A percentile compares a stretch with the other conserved stretches of the same genome.
Conservation (phyloP, 2,888 invertebrate genomes). For the Torymus auratus region DNA sequence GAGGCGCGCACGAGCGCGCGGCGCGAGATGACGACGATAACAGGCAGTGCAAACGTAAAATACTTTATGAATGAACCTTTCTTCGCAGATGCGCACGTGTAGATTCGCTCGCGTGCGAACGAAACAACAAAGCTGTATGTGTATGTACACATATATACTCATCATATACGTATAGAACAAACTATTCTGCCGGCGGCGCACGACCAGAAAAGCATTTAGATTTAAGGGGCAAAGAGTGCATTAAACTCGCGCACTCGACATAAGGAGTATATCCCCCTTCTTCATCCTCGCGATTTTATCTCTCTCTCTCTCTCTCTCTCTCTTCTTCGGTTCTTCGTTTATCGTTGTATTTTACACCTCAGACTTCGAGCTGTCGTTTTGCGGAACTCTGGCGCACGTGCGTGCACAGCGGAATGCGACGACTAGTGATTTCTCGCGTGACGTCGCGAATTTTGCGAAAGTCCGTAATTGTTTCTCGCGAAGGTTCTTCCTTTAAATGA, state of each 20-base stretch:
- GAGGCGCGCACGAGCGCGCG: too few species aligned
- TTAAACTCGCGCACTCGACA: constrained; percentile 1
- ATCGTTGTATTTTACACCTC: constrained; percentile 2
- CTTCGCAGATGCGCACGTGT: background rate
- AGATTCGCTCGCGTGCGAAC: background rate
- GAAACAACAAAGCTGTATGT: background rate
- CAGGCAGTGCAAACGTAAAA: background rate
- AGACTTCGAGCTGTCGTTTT: constrained; percentile 8
- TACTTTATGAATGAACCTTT: constrained; percentile 9
- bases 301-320: background rate
- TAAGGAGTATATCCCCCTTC: background rate
- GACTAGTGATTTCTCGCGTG: background rate
- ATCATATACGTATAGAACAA: too few species aligned
- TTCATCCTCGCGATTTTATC: background rate
- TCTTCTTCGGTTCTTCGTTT: background rate
- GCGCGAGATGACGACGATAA: background rate
- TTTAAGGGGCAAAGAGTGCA: constrained; percentile 26
- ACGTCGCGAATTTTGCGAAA: background rate
- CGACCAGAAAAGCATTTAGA: constrained; percentile 11
- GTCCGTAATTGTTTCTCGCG: too few species aligned
- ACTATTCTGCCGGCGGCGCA: background rate
- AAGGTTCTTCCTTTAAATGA: too few species aligned
- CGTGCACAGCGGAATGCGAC: too few species aligned
- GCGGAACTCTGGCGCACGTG: background rate
- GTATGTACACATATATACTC: too few species aligned